Evolutionary conservation across 1,140 invertebrate species (phyloP).

Genomic region (Eulimnadia texana): DNA sequence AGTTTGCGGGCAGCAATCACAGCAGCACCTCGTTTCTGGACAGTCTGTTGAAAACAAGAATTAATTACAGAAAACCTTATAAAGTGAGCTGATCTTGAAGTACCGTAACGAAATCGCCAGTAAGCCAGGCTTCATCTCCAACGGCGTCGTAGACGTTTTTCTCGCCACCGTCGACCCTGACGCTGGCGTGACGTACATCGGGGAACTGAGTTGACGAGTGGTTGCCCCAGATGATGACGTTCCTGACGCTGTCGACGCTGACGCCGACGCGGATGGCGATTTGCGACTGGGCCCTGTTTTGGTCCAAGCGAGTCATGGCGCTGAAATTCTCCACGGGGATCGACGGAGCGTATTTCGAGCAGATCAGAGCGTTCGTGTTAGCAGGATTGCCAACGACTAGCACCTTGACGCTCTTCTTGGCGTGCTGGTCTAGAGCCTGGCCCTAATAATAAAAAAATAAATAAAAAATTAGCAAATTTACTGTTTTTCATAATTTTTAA

Average conservation of each 20-base stretch:
- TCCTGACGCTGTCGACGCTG: conserved; percentile 58
- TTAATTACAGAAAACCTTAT: background rate
- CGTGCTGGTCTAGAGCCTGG: conserved; percentile 77
- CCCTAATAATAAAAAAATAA: conserved; percentile 41
- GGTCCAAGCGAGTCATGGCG: conserved; percentile 95
- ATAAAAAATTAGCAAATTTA: too few relatives aligned
- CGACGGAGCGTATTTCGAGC: conserved; percentile 86
- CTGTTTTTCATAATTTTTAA: too few relatives aligned
- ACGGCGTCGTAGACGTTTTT: conserved; percentile 51
- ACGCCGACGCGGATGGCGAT: conserved; percentile 37
- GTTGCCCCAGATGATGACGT: conserved; percentile 98
- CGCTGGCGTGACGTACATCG: conserved; percentile 71
- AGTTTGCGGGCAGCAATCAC: conserved; percentile 95
- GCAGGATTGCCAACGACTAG: conserved; percentile 98
- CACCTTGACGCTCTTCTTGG: conserved; percentile 89
- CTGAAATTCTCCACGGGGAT: conserved; percentile 95
- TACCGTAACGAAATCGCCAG: conserved; percentile 60
- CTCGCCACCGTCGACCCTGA: conserved; percentile 30
- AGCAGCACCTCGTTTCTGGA: conserved; percentile 93
- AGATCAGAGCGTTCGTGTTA: conserved; percentile 96
- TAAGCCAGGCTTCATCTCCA: conserved; percentile 67
- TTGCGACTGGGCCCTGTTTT: conserved; percentile 82
- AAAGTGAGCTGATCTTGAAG: conserved; percentile 5
- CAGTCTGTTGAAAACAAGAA: conserved; percentile 40
- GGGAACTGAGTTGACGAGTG: conserved; percentile 98